Evolutionary conservation across 2,888 invertebrate genomes (phyloP).

Genomic region (Cantharis rustica): DNA sequence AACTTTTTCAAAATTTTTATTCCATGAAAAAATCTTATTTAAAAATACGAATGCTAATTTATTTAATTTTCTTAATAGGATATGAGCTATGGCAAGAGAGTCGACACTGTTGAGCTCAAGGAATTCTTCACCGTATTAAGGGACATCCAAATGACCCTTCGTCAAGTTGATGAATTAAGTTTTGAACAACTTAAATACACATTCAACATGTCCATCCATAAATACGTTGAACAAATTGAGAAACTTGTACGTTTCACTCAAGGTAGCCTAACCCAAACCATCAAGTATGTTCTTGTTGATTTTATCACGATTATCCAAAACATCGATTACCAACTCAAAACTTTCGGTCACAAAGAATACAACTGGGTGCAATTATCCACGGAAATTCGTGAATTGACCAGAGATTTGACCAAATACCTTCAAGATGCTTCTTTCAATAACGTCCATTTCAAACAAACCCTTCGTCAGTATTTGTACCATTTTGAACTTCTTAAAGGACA

Average conservation of each 20-base stretch:
- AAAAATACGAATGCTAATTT: background rate
- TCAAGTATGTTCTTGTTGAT: background rate
- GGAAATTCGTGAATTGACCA: conserved; percentile 2
- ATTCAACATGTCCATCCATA: background rate
- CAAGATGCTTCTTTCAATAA: background rate
- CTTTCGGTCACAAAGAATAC: background rate
- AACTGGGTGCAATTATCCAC: background rate
- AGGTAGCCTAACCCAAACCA: background rate
- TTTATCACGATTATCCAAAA: background rate
- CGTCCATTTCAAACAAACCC: background rate
- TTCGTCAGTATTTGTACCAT: background rate
- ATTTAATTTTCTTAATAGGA: background rate
- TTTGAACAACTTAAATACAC: background rate
- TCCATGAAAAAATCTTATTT: background rate
- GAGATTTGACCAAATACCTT: background rate
- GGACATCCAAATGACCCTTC: background rate
- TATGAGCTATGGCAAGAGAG: conserved; percentile 1
- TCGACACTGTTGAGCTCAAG: background rate
- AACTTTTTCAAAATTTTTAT: background rate
- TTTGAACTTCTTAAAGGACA: background rate
- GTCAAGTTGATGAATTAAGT: background rate
- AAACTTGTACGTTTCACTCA: conserved; percentile 1
- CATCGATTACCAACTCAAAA: background rate
- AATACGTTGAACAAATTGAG: background rate
- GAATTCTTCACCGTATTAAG: background rate